Percentiles rank a stretch among this genome's conserved stretches.
Conservation (phyloP, 2,888 invertebrate species). For the Choristoneura rosaceana region DNA sequence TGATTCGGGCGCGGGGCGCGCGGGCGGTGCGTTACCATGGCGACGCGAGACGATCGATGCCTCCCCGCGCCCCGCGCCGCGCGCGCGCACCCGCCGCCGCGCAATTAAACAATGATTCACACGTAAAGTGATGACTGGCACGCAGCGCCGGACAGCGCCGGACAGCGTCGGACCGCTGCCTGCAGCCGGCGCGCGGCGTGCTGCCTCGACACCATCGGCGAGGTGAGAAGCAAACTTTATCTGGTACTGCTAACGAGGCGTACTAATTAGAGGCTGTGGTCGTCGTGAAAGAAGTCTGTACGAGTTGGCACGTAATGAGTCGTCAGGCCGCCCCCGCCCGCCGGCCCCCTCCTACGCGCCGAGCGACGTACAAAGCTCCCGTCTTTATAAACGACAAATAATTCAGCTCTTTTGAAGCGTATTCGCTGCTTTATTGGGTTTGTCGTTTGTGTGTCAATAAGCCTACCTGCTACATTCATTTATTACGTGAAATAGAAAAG, state of each 20-base stretch:
- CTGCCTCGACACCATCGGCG: background rate
- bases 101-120: constrained; percentile 84
- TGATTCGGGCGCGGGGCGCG: constrained; percentile 69
- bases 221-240: constrained; percentile 24
- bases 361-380: constrained; percentile 28
- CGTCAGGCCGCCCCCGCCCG: constrained; percentile 22
- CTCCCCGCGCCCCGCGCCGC: constrained; percentile 50
- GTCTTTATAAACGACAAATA: constrained; percentile 38
- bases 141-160: constrained; percentile 45
- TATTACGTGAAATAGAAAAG: constrained; percentile 27
- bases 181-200: background rate
- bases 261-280: constrained; percentile 45
- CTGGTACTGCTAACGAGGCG: constrained; percentile 38
- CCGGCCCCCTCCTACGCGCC: constrained; percentile 1
- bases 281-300: constrained; percentile 42
- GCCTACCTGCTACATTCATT: constrained; percentile 33
- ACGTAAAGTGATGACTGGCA: constrained; percentile 71
- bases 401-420: constrained; percentile 38
- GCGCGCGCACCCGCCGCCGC: constrained; percentile 58
- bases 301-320: constrained; percentile 44
- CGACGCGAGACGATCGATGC: constrained; percentile 82
- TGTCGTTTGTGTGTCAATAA: constrained; percentile 43
- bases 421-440: constrained; percentile 42
- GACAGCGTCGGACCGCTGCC: constrained; percentile 15
- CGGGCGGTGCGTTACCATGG: constrained; percentile 69